Base-by-base conservation (phyloP, 2,113 vertebrate species). In the Drymodes brunneopygia region DNA sequence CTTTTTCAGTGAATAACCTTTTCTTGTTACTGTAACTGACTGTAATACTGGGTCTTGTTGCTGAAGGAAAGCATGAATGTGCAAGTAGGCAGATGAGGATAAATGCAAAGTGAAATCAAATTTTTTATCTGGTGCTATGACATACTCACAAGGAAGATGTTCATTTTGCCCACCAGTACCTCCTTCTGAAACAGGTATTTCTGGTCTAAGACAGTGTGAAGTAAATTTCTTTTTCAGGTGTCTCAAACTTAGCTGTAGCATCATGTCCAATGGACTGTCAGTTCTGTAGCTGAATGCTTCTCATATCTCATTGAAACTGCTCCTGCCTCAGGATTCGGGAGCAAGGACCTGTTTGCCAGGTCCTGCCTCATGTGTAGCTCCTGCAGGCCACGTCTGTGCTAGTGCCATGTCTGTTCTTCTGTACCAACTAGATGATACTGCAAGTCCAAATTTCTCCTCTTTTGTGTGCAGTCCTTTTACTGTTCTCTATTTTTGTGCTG, bases 121-220 rank as follows among this genome's bases (percentile, higher is more conserved):
- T 78, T 86, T 91, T 70, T 89, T 90, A 57, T 83, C 56, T 73
- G 62, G 60, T 83, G 22, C 75, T 77, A 3, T 88, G 90, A 60
- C 40, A n/a, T 35, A 25, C 23, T 85, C 40, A 21, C 15, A 67
- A 67, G 54, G 54, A 92, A 72, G 70, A 61, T 35, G n/a, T 79
- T 89, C 2, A 15, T 74, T 94, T 88, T 94, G 40, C 67, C 56
- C 67, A 92, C 67, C 0, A 11, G 42, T 86, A 40, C 50, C 60
- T 93, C 47, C 56, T 91, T 77, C 62, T 4, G 4, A 86, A 95
- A 72, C 85, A 78, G 42, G 75, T 95, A 57, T 78, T 96, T 94
- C 85, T 86, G 65, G 77, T 88, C 53, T 40, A 35, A 84, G 81
- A 7, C 60, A 36, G 28, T 35, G 42, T 70, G 38, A 88, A 80